phyloP scores from a whole-genome alignment of 2,888 invertebrate species.

The Loripinus fragilis region DNA sequence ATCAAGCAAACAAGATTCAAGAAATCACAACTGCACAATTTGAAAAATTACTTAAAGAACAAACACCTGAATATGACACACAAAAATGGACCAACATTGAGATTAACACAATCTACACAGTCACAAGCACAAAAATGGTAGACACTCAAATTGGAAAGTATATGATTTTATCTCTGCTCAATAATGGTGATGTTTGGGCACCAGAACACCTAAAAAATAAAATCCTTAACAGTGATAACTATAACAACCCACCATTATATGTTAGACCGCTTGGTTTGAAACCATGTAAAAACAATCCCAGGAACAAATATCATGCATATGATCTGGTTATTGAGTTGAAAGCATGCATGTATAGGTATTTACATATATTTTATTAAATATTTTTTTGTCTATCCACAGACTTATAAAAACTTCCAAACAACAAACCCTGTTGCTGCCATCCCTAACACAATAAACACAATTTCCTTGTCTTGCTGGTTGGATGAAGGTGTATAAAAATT shows the following conservation, averaged over 20 bases:
- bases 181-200: too few species aligned
- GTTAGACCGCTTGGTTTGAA: slow-evolving; percentile 39
- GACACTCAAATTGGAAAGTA: too few species aligned
- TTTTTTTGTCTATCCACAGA: not conserved
- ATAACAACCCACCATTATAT: slow-evolving; percentile 25
- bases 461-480: slow-evolving; percentile 36
- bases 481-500: slow-evolving; percentile 36
- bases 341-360: not conserved
- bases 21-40: slow-evolving; percentile 28
- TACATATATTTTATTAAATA: not conserved
- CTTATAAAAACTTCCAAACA: not conserved
- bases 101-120: too few species aligned
- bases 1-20: slow-evolving; percentile 1
- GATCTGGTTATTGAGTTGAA: not conserved
- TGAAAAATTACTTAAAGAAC: slow-evolving; percentile 32
- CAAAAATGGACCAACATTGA: not conserved
- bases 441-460: slow-evolving; percentile 36
- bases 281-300: slow-evolving; percentile 36
- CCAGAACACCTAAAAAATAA: too few species aligned
- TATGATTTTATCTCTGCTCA: too few species aligned
- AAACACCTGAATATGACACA: slow-evolving; percentile 22
- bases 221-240: too few species aligned
- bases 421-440: slow-evolving; percentile 13
- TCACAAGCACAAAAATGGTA: too few species aligned
- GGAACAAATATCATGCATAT: slow-evolving; percentile 33